These are phyloP conservation scores for Platorchestia sp. DNA, from an alignment of 1,140 invertebrate genomes.

Conservation along the genomic window DNA sequence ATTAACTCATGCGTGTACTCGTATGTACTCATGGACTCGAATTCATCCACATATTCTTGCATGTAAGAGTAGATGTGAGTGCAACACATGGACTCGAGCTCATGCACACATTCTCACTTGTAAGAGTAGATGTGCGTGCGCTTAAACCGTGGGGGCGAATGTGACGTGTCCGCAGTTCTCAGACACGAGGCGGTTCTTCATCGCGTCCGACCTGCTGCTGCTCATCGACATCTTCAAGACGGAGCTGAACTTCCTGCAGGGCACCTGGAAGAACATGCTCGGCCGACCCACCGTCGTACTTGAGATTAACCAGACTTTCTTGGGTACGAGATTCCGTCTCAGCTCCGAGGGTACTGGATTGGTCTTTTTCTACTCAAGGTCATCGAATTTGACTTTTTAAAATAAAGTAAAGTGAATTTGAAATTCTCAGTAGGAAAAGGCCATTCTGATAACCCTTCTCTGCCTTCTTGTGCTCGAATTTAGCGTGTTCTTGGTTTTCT, in stretches of 20 bases:
- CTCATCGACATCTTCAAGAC: conserved; percentile 97
- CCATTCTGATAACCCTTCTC: too few species aligned
- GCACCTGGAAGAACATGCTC: conserved; percentile 94
- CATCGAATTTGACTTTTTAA: too few species aligned
- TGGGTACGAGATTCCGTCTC: conserved; percentile 86
- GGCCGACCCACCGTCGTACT: conserved; percentile 91
- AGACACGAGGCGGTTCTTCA: conserved; percentile 95
- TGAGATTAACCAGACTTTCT: conserved; percentile 87
- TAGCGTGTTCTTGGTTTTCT: neutral
- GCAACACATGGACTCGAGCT: too few species aligned
- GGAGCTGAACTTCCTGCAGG: conserved; percentile 96
- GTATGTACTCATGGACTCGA: neutral
- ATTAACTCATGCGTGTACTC: too few species aligned
- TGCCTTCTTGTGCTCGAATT: neutral
- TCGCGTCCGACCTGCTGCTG: conserved; percentile 95
- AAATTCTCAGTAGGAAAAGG: too few species aligned
- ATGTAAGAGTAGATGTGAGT: neutral
- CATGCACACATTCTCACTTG: neutral
- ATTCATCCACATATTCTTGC: neutral
- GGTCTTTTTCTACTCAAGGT: too few species aligned
- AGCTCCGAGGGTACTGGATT: too few species aligned
- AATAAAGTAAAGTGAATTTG: too few species aligned
- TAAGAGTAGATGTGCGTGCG: neutral
- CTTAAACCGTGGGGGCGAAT: neutral
- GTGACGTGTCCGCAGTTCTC: conserved; percentile 82